A percentile compares a stretch with the other conserved stretches of the same genome.
These are phyloP conservation scores for Muraenolepis orangiensis DNA, from an alignment of 2,797 vertebrate genomes.

Conservation along the genomic window DNA sequence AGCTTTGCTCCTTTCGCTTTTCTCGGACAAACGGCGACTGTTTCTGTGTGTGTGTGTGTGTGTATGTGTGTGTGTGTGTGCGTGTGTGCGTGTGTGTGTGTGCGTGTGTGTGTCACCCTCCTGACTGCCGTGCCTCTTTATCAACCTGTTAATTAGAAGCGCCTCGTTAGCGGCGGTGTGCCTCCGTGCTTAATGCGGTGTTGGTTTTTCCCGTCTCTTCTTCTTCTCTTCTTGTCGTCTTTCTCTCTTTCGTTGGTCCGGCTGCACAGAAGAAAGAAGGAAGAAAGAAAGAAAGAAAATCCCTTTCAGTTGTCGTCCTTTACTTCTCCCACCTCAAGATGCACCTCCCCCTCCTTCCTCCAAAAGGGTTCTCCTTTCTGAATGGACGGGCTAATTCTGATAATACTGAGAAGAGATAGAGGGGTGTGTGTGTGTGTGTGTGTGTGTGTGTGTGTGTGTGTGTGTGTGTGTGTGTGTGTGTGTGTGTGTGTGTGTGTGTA, in stretches of 20 bases:
- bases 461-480: too few relatives aligned
- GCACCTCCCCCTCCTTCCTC: constrained; percentile 38
- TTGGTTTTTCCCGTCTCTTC: constrained; percentile 63
- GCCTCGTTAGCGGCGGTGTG: constrained; percentile 62
- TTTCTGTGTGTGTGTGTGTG: neutral
- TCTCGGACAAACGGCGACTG: neutral
- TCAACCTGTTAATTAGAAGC: constrained; percentile 76
- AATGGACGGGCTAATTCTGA: constrained; percentile 78
- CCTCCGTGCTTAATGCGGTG: constrained; percentile 80
- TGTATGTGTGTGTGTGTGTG: constrained; percentile 25
- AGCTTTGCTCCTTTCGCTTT: constrained; percentile 46
- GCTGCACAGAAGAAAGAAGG: constrained; percentile 73
- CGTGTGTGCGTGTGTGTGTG: constrained; percentile 27
- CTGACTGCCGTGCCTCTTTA: neutral
- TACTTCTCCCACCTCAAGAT: constrained; percentile 7
- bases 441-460: too few relatives aligned
- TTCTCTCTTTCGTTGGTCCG: constrained; percentile 75
- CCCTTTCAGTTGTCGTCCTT: constrained; percentile 53
- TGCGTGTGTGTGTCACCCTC: constrained; percentile 19
- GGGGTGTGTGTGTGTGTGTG: constrained; percentile 59
- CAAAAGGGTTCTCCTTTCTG: constrained; percentile 87
- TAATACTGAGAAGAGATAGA: constrained; percentile 45
- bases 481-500: too few relatives aligned
- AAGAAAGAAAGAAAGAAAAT: too few relatives aligned
- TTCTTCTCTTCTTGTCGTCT: too few relatives aligned